A percentile compares a stretch with the other conserved stretches of the same genome.
phyloP scores from a whole-genome alignment of 2,797 vertebrate genomes.

The Sebastes trivittatus region DNA sequence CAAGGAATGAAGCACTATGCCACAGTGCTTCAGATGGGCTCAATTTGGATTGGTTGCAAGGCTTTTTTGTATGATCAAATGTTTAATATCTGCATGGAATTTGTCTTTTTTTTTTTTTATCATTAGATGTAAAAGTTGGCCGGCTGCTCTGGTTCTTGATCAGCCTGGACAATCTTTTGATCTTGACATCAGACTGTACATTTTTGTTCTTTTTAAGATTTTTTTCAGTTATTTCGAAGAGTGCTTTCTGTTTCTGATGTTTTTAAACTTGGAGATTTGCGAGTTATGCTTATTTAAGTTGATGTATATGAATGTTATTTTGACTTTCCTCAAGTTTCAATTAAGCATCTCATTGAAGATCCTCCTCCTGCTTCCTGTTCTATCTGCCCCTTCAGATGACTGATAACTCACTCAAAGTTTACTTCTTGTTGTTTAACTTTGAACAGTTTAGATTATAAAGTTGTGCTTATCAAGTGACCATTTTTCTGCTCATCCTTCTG shows the following conservation, averaged over 20 bases:
- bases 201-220: conserved; percentile 5
- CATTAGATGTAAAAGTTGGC: conserved; percentile 23
- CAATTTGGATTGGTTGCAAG: conserved; percentile 46
- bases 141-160: conserved; percentile 2
- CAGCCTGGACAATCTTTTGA: conserved; percentile 22
- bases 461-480: conserved; percentile 82
- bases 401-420: conserved; percentile 35
- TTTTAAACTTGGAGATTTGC: neutral
- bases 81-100: conserved; percentile 40
- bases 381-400: neutral
- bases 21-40: conserved; percentile 58
- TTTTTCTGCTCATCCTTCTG: conserved; percentile 89
- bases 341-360: conserved; percentile 68
- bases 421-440: conserved; percentile 76
- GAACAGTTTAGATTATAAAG: conserved; percentile 82
- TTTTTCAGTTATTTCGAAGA: neutral
- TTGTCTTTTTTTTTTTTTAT: conserved; percentile 40
- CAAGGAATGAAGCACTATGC: conserved; percentile 61
- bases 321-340: conserved; percentile 84
- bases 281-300: conserved; percentile 18
- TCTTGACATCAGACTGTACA: conserved; percentile 12
- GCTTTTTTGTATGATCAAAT: conserved; percentile 44
- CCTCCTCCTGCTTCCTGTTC: neutral
- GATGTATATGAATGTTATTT: conserved; percentile 79
- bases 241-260: neutral